Percentiles rank a stretch among this genome's conserved stretches.
These are phyloP conservation scores for Atethmia centrago DNA, from an alignment of 2,888 invertebrate species.

Conservation along the genomic window DNA sequence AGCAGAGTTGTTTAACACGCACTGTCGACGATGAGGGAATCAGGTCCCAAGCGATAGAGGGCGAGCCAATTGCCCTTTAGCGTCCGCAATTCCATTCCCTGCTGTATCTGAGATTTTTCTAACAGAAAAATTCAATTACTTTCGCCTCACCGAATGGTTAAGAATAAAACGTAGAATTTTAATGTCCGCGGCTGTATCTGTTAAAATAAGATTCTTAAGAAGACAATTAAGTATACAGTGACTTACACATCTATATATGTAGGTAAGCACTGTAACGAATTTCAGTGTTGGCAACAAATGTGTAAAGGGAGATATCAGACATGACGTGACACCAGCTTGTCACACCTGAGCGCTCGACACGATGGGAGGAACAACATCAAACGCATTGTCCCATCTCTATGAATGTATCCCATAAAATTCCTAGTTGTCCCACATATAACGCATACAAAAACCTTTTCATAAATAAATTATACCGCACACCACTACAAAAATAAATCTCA, in stretches of 20 bases:
- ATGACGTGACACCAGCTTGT: background rate
- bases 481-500: constrained; percentile 70
- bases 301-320: background rate
- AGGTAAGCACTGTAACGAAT: background rate
- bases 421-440: constrained; percentile 44
- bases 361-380: constrained; percentile 15
- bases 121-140: constrained; percentile 58
- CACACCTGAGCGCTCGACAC: constrained; percentile 3
- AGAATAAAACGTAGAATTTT: constrained; percentile 43
- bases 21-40: constrained; percentile 54
- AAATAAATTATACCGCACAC: constrained; percentile 65
- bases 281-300: constrained; percentile 1
- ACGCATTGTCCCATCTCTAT: constrained; percentile 27
- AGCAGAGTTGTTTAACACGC: constrained; percentile 54
- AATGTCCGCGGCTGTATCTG: constrained; percentile 19
- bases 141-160: constrained; percentile 43
- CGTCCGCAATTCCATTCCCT: constrained; percentile 57
- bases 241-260: background rate
- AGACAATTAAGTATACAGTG: constrained; percentile 7
- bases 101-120: constrained; percentile 58
- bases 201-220: constrained; percentile 12
- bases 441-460: constrained; percentile 54
- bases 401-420: constrained; percentile 22
- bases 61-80: constrained; percentile 62
- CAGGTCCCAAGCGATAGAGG: constrained; percentile 61